Evolutionary conservation across 2,888 invertebrate species (phyloP).

Genomic region (Pammene aurita): DNA sequence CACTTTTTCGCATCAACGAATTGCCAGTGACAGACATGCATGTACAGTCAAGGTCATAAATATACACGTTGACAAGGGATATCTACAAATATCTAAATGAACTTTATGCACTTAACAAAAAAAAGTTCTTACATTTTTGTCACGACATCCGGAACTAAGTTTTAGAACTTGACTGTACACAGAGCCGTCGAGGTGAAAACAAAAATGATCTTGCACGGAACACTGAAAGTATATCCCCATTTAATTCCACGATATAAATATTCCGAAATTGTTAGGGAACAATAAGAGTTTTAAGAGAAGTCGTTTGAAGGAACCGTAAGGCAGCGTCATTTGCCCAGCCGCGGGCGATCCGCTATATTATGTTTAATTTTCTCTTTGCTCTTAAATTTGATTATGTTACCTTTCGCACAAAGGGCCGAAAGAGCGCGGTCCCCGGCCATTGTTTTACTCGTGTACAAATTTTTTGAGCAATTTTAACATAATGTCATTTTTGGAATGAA

Average conservation of each 20-base stretch:
- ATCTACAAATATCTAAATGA: no score
- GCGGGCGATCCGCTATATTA: conserved; percentile 24
- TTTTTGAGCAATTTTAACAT: not conserved
- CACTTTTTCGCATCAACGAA: no score
- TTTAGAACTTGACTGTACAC: no score
- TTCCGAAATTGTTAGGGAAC: conserved; percentile 21
- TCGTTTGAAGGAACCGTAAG: conserved; percentile 22
- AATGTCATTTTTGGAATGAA: no score
- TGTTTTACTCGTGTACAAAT: conserved; percentile 10
- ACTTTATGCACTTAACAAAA: no score
- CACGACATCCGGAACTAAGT: no score
- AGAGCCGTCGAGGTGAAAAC: no score
- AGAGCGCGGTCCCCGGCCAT: not conserved
- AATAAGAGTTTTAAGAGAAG: conserved; percentile 27
- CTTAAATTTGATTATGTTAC: conserved; percentile 35
- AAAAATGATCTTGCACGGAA: not conserved
- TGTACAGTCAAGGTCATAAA: no score
- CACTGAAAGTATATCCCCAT: not conserved
- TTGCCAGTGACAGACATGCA: no score
- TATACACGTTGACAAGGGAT: no score
- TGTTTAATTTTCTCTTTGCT: conserved; percentile 29
- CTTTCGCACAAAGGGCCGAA: conserved; percentile 16
- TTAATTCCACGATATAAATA: conserved; percentile 17
- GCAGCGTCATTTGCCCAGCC: conserved; percentile 13
- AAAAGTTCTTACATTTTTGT: no score